phyloP scores from a whole-genome alignment of 2,113 vertebrate species.

The Ascaphus truei region DNA sequence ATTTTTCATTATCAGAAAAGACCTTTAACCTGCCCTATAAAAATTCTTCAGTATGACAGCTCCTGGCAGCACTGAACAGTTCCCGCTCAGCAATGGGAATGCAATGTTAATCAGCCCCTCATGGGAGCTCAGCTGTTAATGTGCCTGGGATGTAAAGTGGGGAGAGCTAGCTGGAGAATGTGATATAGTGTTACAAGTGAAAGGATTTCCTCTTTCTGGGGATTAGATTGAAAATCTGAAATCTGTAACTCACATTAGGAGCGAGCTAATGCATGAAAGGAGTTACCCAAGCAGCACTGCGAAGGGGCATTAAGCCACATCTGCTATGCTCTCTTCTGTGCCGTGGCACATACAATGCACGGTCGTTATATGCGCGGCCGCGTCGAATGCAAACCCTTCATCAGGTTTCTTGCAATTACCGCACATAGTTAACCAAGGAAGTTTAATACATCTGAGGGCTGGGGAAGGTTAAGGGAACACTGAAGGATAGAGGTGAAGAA shows the following conservation, averaged over 20 bases:
- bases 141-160: constrained; percentile 16
- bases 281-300: not conserved
- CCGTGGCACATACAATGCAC: no score
- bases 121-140: constrained; percentile 24
- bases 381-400: no score
- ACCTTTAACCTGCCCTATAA: constrained; percentile 14
- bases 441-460: no score
- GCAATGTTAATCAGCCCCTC: not conserved
- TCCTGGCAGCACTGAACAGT: not conserved
- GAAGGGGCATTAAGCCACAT: not conserved
- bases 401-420: no score
- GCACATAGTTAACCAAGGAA: no score
- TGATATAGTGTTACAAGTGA: not conserved
- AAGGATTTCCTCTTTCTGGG: constrained; percentile 23
- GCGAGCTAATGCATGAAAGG: not conserved
- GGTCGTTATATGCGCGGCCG: no score
- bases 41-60: not conserved
- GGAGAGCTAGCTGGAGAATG: constrained; percentile 17
- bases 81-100: not conserved
- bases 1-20: not conserved
- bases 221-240: constrained; percentile 8
- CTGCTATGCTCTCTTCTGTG: not conserved
- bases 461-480: no score
- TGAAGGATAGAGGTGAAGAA: no score
- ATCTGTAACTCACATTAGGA: not conserved